Base-by-base conservation (phyloP, 2,888 invertebrate species). In the Heliconius sara region DNA sequence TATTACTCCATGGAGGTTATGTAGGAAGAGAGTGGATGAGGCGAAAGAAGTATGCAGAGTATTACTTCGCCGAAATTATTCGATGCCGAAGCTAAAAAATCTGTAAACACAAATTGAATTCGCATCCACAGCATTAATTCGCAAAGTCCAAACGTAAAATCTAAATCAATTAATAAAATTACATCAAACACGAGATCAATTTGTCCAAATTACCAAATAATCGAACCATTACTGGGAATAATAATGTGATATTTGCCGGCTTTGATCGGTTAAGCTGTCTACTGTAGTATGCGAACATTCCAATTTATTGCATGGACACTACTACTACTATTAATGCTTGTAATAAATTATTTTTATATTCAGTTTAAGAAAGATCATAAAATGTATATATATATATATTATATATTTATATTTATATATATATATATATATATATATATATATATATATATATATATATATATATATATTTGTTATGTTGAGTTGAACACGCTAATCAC, bases 201-300 rank as follows among this genome's bases (percentile, higher is more conserved):
- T 60, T n/a, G 60, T n/a, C n/a, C 30, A 34, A 73, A 72, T 57
- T 73, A 60, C 60, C n/a, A 22, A 52, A 57, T 57, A 30, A 30
- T 13, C 60, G 34, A 22, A 12, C n/a, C 3, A 60, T 60, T 73
- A 73, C 30, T 34, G 13, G n/a, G 10, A 52, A 22, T 57, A 72
- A 30, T 71, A 71, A 71, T 47, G 47, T 22, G 10, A 47, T 52
- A 71, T 43, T 73, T 60, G 73, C 60, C 25, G 6, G 73, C 34
- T 60, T 73, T 60, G 60, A 34, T 57, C 34, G n/a, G 60, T 60
- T 73, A 60, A 39, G 73, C 73, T n/a, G 13, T 60, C 57, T n/a
- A 60, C 13, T 34, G 73, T 73, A 39, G 16, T n/a, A 39, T 16
- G 13, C 12, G 5, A 52, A 72, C 9, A 22, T 12, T 34, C 19